Evolutionary conservation across 2,797 vertebrate genomes (phyloP).

Genomic region (Cirrhinus molitorella): DNA sequence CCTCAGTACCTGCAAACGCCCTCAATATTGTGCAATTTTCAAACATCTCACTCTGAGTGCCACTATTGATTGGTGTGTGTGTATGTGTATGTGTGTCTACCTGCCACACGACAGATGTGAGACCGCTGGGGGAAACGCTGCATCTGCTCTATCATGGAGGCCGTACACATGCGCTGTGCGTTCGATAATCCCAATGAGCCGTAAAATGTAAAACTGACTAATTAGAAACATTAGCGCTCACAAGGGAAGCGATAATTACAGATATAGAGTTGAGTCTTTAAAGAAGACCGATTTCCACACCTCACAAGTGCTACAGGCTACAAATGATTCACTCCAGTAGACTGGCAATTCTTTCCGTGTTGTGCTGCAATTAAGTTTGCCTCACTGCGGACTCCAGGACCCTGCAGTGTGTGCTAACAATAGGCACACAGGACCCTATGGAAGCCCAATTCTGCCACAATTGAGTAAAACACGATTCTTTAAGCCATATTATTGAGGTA

Average conservation of each 20-base stretch:
- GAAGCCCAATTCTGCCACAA: neutral
- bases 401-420: conserved; percentile 33
- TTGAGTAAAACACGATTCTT: neutral
- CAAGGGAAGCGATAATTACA: conserved; percentile 59
- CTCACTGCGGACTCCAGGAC: conserved; percentile 19
- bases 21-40: conserved; percentile 43
- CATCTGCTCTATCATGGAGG: conserved; percentile 37
- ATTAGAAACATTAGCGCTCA: conserved; percentile 62
- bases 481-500: neutral
- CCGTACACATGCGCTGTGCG: conserved; percentile 31
- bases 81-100: conserved; percentile 1
- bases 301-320: conserved; percentile 48
- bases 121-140: neutral
- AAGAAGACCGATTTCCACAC: conserved; percentile 60
- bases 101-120: neutral
- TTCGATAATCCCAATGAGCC: conserved; percentile 62
- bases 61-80: conserved; percentile 25
- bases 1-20: conserved; percentile 6
- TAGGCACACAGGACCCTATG: neutral
- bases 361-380: conserved; percentile 44
- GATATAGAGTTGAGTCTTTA: conserved; percentile 59
- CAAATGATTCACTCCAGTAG: conserved; percentile 52
- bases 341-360: conserved; percentile 35
- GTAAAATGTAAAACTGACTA: conserved; percentile 61
- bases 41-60: conserved; percentile 28